Evolutionary conservation across 2,888 invertebrate species (phyloP).

Genomic region (Andrena trimmerana): DNA sequence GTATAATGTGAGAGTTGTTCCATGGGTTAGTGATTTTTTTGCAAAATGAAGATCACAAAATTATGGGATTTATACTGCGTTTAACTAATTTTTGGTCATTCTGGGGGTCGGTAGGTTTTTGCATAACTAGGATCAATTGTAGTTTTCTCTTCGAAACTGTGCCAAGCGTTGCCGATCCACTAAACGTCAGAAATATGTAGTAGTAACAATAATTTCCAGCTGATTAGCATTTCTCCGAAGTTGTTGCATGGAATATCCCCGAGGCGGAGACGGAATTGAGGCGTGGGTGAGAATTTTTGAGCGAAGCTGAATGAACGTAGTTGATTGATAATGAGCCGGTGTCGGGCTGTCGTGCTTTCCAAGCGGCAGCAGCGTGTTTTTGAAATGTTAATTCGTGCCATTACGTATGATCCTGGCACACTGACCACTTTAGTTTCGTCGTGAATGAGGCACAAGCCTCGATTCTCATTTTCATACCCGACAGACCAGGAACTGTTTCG

Average conservation of each 20-base stretch:
- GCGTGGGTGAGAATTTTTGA: background rate
- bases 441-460: conserved; percentile 22
- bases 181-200: no score
- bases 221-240: background rate
- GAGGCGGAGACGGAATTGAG: background rate
- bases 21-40: no score
- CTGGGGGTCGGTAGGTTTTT: no score
- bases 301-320: conserved; percentile 59
- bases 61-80: no score
- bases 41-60: no score
- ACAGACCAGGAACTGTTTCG: background rate
- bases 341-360: conserved; percentile 29
- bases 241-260: background rate
- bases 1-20: no score
- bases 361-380: conserved; percentile 56
- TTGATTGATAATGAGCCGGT: conserved; percentile 60
- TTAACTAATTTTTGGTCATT: no score
- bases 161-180: no score
- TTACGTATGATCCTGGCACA: conserved; percentile 72
- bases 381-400: conserved; percentile 62
- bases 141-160: no score
- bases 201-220: no score
- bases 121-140: no score
- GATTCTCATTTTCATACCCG: conserved; percentile 48
- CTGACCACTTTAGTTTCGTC: conserved; percentile 49